These are phyloP conservation scores for Oscheius myriophilus DNA, from an alignment of 2,888 invertebrate species.

Conservation along the genomic window DNA sequence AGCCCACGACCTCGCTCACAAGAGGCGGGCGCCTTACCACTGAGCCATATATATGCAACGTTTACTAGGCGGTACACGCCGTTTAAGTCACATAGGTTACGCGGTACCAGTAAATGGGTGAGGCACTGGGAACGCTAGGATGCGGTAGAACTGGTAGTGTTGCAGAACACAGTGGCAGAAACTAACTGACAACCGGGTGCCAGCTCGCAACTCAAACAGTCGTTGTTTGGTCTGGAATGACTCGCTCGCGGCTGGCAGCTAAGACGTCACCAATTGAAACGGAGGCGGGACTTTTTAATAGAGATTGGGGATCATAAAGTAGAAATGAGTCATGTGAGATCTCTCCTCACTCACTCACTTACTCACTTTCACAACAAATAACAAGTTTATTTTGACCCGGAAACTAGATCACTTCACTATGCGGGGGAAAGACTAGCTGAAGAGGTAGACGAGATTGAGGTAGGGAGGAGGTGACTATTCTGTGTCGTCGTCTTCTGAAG, in stretches of 20 bases:
- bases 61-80: too few species aligned
- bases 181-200: slow-evolving; percentile 20
- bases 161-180: background rate
- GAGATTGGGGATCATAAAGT: too few species aligned
- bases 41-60: too few species aligned
- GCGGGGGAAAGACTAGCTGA: slow-evolving; percentile 13
- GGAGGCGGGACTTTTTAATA: too few species aligned
- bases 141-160: slow-evolving; percentile 3
- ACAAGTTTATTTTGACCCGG: slow-evolving; percentile 18
- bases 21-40: too few species aligned
- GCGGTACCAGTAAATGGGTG: background rate
- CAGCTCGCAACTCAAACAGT: slow-evolving; percentile 24
- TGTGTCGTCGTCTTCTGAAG: background rate
- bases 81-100: too few species aligned
- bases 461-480: background rate
- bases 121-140: background rate
- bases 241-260: slow-evolving; percentile 8
- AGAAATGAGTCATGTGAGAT: too few species aligned
- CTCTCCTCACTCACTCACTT: slow-evolving; percentile 5
- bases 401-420: background rate
- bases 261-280: too few species aligned
- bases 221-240: slow-evolving; percentile 24
- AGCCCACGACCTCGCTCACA: too few species aligned
- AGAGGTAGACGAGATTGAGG: slow-evolving; percentile 7
- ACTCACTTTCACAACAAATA: slow-evolving; percentile 20